Percentiles rank a stretch among this genome's conserved stretches.
Conservation (phyloP, 2,888 invertebrate species). For the Sesia apiformis region DNA sequence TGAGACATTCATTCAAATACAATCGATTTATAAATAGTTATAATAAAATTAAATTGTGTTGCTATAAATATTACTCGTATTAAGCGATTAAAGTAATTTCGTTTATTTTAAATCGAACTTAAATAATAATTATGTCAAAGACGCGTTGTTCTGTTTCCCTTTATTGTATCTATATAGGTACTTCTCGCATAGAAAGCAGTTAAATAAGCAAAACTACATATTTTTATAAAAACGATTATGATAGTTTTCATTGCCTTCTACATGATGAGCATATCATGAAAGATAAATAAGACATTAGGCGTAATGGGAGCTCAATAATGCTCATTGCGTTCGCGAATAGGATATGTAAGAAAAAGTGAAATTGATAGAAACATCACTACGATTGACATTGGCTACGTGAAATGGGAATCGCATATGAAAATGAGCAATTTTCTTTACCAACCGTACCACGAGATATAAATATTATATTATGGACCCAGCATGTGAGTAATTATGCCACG, state of each 20-base stretch:
- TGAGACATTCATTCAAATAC: too few relatives aligned
- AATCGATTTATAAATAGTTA: too few relatives aligned
- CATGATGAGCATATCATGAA: slow-evolving; percentile 2
- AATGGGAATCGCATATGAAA: neutral
- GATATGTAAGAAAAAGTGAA: slow-evolving; percentile 28
- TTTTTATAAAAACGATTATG: too few relatives aligned
- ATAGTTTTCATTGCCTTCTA: neutral
- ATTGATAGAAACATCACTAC: slow-evolving; percentile 47
- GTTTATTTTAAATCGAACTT: too few relatives aligned
- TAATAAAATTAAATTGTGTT: too few relatives aligned
- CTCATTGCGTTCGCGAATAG: slow-evolving; percentile 18
- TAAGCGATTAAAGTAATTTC: too few relatives aligned
- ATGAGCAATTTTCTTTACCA: neutral
- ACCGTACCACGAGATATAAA: neutral
- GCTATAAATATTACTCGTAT: too few relatives aligned
- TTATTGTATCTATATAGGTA: too few relatives aligned
- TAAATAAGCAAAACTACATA: too few relatives aligned
- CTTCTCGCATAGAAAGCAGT: too few relatives aligned
- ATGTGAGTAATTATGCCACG: slow-evolving; percentile 63
- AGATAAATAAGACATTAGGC: slow-evolving; percentile 29
- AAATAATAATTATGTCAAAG: too few relatives aligned
- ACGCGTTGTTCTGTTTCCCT: too few relatives aligned
- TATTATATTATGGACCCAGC: slow-evolving; percentile 26
- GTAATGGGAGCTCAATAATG: slow-evolving; percentile 8
- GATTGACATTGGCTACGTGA: neutral